These are phyloP conservation scores for Thamnophis sirtalis DNA, from an alignment of 2,113 vertebrate genomes.

Conservation along the genomic window DNA sequence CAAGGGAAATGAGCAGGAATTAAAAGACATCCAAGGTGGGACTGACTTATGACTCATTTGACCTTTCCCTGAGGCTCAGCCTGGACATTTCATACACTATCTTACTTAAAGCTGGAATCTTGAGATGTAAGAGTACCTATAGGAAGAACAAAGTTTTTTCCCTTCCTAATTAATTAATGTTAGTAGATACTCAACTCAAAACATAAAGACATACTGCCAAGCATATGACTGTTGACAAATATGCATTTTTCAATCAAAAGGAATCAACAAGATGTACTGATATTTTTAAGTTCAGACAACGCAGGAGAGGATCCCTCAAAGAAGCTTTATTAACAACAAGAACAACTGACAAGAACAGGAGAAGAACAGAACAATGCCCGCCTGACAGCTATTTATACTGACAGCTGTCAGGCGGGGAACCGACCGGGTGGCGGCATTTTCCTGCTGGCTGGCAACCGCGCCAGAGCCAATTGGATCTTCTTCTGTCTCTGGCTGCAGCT, in stretches of 20 bases:
- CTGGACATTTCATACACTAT: not conserved
- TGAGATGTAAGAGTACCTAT: conserved; percentile 49
- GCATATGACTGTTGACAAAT: conserved; percentile 34
- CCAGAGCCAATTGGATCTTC: too few relatives aligned
- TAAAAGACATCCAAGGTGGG: not conserved
- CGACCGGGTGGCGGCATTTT: too few relatives aligned
- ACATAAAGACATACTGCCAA: conserved; percentile 31
- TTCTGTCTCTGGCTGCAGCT: too few relatives aligned
- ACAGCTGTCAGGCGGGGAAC: too few relatives aligned
- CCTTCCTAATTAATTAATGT: conserved; percentile 28
- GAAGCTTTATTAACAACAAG: too few relatives aligned
- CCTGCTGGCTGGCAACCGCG: too few relatives aligned
- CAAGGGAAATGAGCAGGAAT: not conserved
- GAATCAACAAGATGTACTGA: not conserved
- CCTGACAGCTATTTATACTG: too few relatives aligned
- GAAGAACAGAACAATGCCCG: too few relatives aligned
- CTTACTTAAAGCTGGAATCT: conserved; percentile 36
- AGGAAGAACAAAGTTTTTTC: conserved; percentile 45
- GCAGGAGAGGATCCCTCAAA: too few relatives aligned
- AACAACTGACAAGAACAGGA: too few relatives aligned
- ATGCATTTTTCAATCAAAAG: not conserved
- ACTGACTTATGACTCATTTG: not conserved
- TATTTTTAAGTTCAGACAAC: too few relatives aligned
- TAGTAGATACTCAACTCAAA: conserved; percentile 48
- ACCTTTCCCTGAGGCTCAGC: not conserved